Evolutionary conservation across 1,140 invertebrate species (phyloP).

Genomic region (Limonius californicus): DNA sequence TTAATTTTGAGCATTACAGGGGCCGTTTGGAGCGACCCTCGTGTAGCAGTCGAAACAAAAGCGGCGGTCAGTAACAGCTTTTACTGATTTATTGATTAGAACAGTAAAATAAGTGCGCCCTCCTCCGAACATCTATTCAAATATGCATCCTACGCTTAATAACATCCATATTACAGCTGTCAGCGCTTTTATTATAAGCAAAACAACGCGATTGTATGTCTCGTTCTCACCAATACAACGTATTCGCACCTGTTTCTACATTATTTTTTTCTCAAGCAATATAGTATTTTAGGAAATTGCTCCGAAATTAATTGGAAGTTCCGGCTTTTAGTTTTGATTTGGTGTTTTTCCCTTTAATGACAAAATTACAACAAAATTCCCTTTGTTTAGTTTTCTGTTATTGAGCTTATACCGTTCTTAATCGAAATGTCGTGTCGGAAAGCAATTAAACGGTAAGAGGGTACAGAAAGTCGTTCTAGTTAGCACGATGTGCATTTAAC

Average conservation of each 20-base stretch:
- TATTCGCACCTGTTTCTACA: not conserved
- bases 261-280: not conserved
- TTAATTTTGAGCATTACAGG: conserved; percentile 21
- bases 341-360: too few species aligned
- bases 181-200: conserved; percentile 24
- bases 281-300: not conserved
- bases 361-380: not conserved
- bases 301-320: not conserved
- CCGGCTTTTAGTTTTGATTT: not conserved
- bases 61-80: conserved; percentile 28
- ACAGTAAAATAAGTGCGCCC: conserved; percentile 24
- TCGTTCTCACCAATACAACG: not conserved
- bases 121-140: conserved; percentile 28
- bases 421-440: not conserved
- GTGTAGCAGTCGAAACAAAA: conserved; percentile 24
- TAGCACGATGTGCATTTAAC: conserved; percentile 11
- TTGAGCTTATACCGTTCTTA: too few species aligned
- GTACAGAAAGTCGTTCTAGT: conserved; percentile 3
- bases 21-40: conserved; percentile 19
- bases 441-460: conserved; percentile 7
- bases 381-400: not conserved
- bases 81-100: conserved; percentile 32
- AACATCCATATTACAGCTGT: conserved; percentile 31
- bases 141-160: conserved; percentile 28
- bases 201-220: conserved; percentile 18